Evolutionary conservation across 1,140 invertebrate genomes (phyloP).

Genomic region (Limonius californicus): DNA sequence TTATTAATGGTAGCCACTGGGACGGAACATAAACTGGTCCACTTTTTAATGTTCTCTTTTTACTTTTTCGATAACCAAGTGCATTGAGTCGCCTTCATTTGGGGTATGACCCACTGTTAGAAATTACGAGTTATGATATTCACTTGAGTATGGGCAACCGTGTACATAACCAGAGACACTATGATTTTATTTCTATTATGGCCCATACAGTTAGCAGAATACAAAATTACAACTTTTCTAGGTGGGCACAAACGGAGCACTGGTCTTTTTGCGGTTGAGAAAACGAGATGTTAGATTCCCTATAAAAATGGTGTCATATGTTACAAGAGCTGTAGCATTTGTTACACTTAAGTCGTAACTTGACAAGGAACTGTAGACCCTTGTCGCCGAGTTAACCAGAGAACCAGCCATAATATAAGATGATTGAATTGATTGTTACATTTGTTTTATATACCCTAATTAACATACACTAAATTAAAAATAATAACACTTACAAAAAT

Average conservation of each 20-base stretch:
- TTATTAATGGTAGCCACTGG: conserved; percentile 14
- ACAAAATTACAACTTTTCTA: conserved; percentile 16
- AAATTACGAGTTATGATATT: conserved; percentile 43
- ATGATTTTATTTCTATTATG: conserved; percentile 46
- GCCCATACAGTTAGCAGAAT: conserved; percentile 43
- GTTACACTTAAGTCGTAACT: no score
- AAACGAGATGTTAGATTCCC: neutral
- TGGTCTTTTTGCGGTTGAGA: conserved; percentile 3
- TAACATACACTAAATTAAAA: no score
- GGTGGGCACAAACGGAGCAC: conserved; percentile 20
- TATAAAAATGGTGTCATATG: neutral
- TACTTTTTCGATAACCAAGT: neutral
- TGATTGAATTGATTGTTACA: no score
- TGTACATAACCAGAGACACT: conserved; percentile 36
- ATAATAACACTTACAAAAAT: no score
- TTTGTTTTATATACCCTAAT: no score
- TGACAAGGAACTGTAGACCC: no score
- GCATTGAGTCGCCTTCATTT: neutral
- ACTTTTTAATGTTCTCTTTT: conserved; percentile 24
- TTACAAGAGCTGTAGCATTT: no score
- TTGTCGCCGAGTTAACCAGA: no score
- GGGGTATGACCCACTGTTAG: conserved; percentile 39
- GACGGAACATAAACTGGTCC: conserved; percentile 40
- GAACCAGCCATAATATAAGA: no score
- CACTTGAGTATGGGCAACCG: conserved; percentile 32